phyloP scores from a whole-genome alignment of 1,140 invertebrate genomes.

The Diorhabda carinulata region DNA sequence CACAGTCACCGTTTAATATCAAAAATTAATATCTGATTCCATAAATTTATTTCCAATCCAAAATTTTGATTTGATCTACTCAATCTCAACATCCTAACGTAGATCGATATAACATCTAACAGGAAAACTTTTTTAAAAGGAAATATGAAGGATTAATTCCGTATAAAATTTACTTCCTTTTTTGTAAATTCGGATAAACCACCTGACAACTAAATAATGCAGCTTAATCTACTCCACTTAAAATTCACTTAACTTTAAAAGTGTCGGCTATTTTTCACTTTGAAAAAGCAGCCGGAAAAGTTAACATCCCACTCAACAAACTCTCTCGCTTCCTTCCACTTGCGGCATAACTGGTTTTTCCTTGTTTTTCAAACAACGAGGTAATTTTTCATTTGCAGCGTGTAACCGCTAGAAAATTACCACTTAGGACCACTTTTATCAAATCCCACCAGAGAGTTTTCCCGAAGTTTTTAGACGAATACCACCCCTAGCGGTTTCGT shows the following conservation, averaged over 20 bases:
- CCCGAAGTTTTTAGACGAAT: conserved; percentile 17
- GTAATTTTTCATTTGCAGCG: conserved; percentile 36
- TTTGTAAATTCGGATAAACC: conserved; percentile 1
- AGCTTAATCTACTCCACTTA: conserved; percentile 31
- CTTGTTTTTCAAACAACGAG: conserved; percentile 23
- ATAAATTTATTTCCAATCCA: too few species aligned
- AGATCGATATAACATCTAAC: too few species aligned
- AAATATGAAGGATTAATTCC: too few species aligned
- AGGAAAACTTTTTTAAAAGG: too few species aligned
- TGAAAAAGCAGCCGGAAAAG: conserved; percentile 23
- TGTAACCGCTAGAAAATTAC: conserved; percentile 37
- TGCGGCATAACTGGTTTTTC: conserved; percentile 10
- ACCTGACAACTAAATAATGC: conserved; percentile 27
- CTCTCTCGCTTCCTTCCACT: conserved; percentile 7
- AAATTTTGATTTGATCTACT: too few species aligned
- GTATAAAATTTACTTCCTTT: background rate
- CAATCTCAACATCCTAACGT: too few species aligned
- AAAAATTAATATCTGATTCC: too few species aligned
- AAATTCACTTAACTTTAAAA: conserved; percentile 37
- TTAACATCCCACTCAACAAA: conserved; percentile 15
- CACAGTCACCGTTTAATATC: too few species aligned
- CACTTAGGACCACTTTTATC: conserved; percentile 38
- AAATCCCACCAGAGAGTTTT: conserved; percentile 25
- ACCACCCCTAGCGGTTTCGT: conserved; percentile 18
- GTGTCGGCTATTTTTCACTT: conserved; percentile 33